phyloP scores from a whole-genome alignment of 2,113 vertebrate genomes.

The Bolborhynchus lineola region DNA sequence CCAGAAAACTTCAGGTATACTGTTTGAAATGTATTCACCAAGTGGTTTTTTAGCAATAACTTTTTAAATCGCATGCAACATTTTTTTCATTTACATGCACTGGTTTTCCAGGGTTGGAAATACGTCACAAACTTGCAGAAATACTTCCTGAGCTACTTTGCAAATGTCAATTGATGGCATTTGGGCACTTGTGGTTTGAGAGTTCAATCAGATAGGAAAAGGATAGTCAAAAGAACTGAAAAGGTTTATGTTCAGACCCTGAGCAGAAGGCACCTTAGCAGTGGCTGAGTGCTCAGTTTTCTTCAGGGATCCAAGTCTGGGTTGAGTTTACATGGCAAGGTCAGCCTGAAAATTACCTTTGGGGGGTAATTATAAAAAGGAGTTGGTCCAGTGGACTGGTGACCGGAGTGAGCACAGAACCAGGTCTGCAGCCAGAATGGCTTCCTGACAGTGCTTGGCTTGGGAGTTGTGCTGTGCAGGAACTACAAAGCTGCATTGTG shows the following conservation, averaged over 20 bases:
- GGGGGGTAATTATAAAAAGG: background rate
- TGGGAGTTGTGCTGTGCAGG: background rate
- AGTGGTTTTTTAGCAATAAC: background rate
- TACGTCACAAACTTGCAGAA: background rate
- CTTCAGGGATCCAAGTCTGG: background rate
- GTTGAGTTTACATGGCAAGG: background rate
- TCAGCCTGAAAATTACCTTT: background rate
- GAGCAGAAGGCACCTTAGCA: background rate
- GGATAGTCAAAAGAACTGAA: background rate
- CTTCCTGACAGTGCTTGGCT: background rate
- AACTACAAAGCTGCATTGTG: constrained; percentile 1
- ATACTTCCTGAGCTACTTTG: background rate
- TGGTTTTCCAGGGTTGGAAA: background rate
- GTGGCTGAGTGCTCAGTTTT: background rate
- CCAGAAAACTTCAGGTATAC: background rate
- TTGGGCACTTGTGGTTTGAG: background rate
- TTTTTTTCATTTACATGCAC: background rate
- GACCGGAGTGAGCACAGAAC: background rate
- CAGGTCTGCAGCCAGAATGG: background rate
- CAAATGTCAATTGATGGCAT: background rate
- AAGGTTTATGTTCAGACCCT: background rate
- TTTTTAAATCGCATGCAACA: background rate
- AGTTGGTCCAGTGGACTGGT: background rate
- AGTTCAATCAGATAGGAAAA: background rate
- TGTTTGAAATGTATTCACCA: background rate